phyloP scores from a whole-genome alignment of 2,797 vertebrate species.

The Mormyrops boulengeri region DNA sequence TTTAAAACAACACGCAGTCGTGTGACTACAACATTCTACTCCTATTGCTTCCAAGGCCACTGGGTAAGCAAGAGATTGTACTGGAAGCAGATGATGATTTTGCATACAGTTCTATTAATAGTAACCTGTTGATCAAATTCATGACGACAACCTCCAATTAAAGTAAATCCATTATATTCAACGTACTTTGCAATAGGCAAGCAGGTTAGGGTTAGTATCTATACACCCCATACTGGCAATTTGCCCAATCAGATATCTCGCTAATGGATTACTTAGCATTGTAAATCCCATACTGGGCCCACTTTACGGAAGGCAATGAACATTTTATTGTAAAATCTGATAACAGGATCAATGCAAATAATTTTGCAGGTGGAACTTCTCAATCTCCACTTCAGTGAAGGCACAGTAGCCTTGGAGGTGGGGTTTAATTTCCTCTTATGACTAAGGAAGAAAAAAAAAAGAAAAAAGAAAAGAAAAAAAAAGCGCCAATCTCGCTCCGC shows the following conservation, averaged over 20 bases:
- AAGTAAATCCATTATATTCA: neutral
- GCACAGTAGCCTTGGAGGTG: conserved; percentile 67
- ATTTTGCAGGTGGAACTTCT: conserved; percentile 44
- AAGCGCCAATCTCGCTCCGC: conserved; percentile 67
- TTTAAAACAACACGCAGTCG: neutral
- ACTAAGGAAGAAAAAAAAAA: conserved; percentile 54
- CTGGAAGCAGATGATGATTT: neutral
- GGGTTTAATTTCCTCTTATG: conserved; percentile 71
- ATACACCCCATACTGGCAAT: neutral
- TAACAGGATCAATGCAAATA: conserved; percentile 43
- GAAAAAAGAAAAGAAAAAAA: conserved; percentile 54
- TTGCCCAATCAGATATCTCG: neutral
- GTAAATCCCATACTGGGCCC: neutral
- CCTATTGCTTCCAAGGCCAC: neutral
- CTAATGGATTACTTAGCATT: neutral
- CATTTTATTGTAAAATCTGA: conserved; percentile 17
- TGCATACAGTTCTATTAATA: neutral
- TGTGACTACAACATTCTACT: neutral
- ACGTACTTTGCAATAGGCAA: neutral
- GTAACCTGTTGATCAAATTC: neutral
- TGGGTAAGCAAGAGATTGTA: neutral
- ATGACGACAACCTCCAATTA: neutral
- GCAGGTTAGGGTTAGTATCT: neutral
- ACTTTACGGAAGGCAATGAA: neutral
- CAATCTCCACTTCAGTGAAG: conserved; percentile 48